Conservation (phyloP, 2,113 vertebrate species). For the Cyphomyrus plagiostoma region DNA sequence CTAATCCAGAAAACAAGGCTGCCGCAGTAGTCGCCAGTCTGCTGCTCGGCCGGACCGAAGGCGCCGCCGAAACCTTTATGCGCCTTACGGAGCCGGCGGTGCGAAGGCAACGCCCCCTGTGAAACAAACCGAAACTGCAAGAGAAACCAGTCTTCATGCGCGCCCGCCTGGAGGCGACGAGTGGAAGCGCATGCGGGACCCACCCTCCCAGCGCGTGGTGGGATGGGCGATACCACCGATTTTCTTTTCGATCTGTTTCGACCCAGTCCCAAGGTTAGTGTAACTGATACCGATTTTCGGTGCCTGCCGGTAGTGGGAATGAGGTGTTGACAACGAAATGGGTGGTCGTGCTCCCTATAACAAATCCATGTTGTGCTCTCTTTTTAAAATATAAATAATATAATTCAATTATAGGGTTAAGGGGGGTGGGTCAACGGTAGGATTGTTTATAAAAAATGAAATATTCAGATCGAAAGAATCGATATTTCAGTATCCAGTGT, state of each 20-base stretch:
- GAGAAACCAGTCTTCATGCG: neutral
- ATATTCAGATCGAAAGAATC: neutral
- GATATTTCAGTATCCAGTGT: neutral
- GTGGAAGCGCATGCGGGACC: neutral
- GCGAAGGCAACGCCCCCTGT: neutral
- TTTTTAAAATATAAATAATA: neutral
- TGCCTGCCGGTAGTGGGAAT: neutral
- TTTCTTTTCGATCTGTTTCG: neutral
- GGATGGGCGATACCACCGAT: neutral
- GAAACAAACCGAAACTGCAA: neutral
- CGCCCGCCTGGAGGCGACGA: slow-evolving; percentile 12
- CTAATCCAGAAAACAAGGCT: neutral
- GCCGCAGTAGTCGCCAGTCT: neutral
- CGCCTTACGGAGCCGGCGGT: neutral
- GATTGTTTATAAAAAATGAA: neutral
- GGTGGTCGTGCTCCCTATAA: neutral
- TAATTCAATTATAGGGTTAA: too few species aligned
- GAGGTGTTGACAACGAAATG: neutral
- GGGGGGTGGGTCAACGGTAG: neutral
- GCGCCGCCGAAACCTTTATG: neutral
- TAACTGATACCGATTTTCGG: neutral
- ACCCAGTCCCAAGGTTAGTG: neutral
- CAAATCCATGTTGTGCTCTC: neutral
- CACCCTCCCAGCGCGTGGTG: neutral
- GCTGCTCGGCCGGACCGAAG: neutral